Base-by-base conservation (phyloP, 2,113 vertebrate genomes). In the Phasianus colchicus region DNA sequence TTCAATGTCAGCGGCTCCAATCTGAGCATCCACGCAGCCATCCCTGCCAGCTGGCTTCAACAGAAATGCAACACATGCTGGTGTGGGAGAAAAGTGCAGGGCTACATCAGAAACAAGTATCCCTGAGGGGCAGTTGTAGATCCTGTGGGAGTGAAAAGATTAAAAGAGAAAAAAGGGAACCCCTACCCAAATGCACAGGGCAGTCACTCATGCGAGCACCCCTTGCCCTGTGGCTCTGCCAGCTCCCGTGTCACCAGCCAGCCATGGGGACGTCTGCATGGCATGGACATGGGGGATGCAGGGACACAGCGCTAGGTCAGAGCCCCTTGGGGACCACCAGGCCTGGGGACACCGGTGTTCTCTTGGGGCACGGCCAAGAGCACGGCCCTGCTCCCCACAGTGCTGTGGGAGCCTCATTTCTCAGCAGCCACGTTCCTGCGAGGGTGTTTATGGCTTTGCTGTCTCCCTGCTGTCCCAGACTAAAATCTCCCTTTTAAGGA, bases 401-500 rank as follows among this genome's bases (percentile, higher is more conserved):
- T 30, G 40, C 66, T 18, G 48, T 0, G 0, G 74, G 88, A 75
- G 63, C 74, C 47, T 88, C 7, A 1, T 85, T 89, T 87, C 94
- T 91, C 55, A 14, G 60, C 89, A 86, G 66, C 42, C 92, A 74
- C 60, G 36, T 92, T 91, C 91, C 87, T 92, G 21, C 1, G 2
- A 55, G 64, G 67, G 78, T 80, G 81, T 93, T 95, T 80, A 86
- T 40, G 69, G 82, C 67, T 94, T 25, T 93, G 90, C 91, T 91
- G 84, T 70, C 87, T 96, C 72, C 64, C 67, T 0, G 18, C 38
- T 77, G 72, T 89, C 89, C 91, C 72, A 7, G 47, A 20, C 75
- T 91, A 64, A 93, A 96, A 91, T 88, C 79, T 0, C 57, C 91
- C 91, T 89, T 95, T 96, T 91, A 95, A 95, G 95, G 87, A 95